Percentiles rank a stretch among this genome's conserved stretches.
These are phyloP conservation scores for Abscondita cerata DNA, from an alignment of 2,888 invertebrate genomes.

Conservation along the genomic window DNA sequence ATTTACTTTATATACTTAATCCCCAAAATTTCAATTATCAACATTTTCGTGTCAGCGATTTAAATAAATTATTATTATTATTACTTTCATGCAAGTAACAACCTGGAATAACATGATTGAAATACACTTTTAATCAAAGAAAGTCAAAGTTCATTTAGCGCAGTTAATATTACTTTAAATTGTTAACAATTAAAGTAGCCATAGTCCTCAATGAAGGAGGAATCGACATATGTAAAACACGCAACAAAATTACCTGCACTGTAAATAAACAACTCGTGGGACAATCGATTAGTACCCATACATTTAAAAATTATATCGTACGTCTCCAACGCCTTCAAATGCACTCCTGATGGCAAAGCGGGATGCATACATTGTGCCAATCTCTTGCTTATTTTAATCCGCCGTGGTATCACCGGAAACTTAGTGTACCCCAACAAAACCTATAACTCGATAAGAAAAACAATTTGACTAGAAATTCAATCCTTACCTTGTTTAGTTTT, in stretches of 20 bases:
- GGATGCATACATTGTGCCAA: constrained; percentile 95
- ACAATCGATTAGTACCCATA: constrained; percentile 81
- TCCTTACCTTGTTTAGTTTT: constrained; percentile 86
- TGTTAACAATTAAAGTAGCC: no score
- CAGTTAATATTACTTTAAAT: no score
- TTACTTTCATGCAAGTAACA: no score
- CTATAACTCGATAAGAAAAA: constrained; percentile 56
- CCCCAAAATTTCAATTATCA: no score
- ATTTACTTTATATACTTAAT: no score
- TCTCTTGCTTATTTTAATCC: constrained; percentile 88
- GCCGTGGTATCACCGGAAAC: constrained; percentile 84
- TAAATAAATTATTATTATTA: no score
- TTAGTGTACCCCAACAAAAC: constrained; percentile 80
- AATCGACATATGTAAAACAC: background rate
- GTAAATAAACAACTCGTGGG: constrained; percentile 84
- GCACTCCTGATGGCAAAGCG: constrained; percentile 88
- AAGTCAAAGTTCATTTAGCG: no score
- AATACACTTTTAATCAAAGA: no score
- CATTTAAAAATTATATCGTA: constrained; percentile 91
- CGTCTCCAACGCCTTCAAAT: constrained; percentile 88
- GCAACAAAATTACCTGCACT: constrained; percentile 65
- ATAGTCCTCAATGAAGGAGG: background rate
- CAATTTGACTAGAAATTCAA: constrained; percentile 28
- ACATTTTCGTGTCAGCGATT: no score
- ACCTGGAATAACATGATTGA: no score